Evolutionary conservation across 2,113 vertebrate species (phyloP).

Genomic region (Takifugu flavidus): DNA sequence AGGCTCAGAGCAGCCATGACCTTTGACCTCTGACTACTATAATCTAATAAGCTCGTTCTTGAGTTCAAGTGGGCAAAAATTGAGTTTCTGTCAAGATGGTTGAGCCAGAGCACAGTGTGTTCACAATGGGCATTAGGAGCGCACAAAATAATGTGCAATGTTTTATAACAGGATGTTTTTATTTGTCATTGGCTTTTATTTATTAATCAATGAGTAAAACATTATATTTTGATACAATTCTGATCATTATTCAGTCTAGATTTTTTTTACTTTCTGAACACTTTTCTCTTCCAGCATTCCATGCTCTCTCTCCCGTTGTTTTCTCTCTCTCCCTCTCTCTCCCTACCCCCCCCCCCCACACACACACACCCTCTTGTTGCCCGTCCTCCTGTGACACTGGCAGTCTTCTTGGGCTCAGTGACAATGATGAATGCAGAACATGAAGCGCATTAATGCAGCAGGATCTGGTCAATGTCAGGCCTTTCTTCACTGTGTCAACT

Average conservation of each 20-base stretch:
- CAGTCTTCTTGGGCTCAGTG: slow-evolving; percentile 74
- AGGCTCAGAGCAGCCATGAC: neutral
- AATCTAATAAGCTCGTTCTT: neutral
- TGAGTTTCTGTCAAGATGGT: neutral
- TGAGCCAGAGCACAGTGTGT: no score
- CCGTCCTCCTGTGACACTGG: slow-evolving; percentile 65
- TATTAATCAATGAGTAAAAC: no score
- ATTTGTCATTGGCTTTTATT: no score
- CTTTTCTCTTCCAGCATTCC: neutral
- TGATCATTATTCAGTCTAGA: no score
- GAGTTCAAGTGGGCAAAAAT: neutral
- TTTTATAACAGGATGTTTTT: no score
- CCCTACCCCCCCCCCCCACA: neutral
- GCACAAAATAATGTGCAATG: no score
- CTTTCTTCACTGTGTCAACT: slow-evolving; percentile 98
- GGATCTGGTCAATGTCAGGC: slow-evolving; percentile 95
- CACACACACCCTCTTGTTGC: slow-evolving; percentile 13
- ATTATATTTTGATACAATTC: no score
- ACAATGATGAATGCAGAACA: slow-evolving; percentile 99
- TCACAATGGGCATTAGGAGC: no score
- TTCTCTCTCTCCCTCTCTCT: neutral
- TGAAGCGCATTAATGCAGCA: slow-evolving; percentile 96
- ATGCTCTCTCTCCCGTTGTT: neutral
- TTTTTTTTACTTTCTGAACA: no score
- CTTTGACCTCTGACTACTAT: neutral